These are phyloP conservation scores for Pentamera pediparva DNA, from an alignment of 53 echinoderm and acorn worm species.

Conservation along the genomic window DNA sequence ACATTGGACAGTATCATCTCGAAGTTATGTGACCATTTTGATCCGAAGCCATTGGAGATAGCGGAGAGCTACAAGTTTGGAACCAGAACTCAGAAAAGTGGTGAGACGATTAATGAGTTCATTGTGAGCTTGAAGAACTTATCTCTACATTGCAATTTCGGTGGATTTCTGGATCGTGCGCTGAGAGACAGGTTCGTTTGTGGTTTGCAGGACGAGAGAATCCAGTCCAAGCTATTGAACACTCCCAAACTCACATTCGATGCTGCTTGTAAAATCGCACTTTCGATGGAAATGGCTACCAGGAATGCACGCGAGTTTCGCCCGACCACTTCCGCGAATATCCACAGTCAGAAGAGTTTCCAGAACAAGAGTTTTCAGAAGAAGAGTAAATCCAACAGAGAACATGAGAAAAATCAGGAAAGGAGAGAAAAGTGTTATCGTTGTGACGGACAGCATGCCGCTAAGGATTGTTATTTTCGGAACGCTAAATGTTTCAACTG, in stretches of 20 bases:
- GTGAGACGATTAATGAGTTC: slow-evolving; percentile 28
- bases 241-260: slow-evolving; percentile 32
- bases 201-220: slow-evolving; percentile 40
- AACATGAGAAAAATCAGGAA: background rate
- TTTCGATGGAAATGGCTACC: slow-evolving; percentile 35
- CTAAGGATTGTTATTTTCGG: slow-evolving; percentile 16
- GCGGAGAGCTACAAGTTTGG: slow-evolving; percentile 48
- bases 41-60: slow-evolving; percentile 38
- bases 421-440: slow-evolving; percentile 18
- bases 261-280: slow-evolving; percentile 27
- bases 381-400: background rate
- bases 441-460: slow-evolving; percentile 20
- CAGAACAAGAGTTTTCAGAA: too few species aligned
- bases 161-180: slow-evolving; percentile 33
- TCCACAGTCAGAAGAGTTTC: slow-evolving; percentile 34
- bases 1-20: slow-evolving; percentile 20
- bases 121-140: slow-evolving; percentile 29
- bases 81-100: slow-evolving; percentile 27
- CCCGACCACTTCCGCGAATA: background rate
- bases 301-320: slow-evolving; percentile 33
- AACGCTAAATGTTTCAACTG: slow-evolving; percentile 40
- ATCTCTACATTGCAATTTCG: slow-evolving; percentile 38
- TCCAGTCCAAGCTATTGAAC: slow-evolving; percentile 38
- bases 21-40: slow-evolving; percentile 16
- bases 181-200: slow-evolving; percentile 42